These are phyloP conservation scores for Lepidocyrtinus sp. DNA, from an alignment of 2,888 invertebrate genomes.

Conservation along the genomic window DNA sequence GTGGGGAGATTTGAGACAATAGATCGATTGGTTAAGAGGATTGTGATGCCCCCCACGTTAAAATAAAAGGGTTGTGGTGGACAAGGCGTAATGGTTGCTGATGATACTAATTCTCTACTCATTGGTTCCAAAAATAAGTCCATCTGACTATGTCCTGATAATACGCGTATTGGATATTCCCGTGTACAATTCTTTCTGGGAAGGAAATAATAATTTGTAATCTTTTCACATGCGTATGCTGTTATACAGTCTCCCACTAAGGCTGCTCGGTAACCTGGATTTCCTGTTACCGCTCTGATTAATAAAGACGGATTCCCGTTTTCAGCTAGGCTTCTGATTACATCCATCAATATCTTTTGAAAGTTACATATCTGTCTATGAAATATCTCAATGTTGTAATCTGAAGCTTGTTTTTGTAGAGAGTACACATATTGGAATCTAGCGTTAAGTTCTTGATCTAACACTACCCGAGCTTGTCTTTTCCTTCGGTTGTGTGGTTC, in stretches of 20 bases:
- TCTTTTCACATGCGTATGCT: neutral
- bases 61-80: constrained; percentile 13
- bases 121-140: neutral
- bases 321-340: constrained; percentile 21
- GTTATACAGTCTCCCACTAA: neutral
- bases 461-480: neutral
- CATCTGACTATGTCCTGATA: constrained; percentile 3
- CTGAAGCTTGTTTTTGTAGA: neutral
- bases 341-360: neutral
- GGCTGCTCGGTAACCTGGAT: neutral
- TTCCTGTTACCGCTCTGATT: neutral
- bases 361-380: constrained; percentile 16
- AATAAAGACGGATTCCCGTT: neutral
- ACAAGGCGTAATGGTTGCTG: neutral
- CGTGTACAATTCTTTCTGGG: constrained; percentile 3
- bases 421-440: constrained; percentile 9
- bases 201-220: constrained; percentile 14
- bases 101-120: neutral
- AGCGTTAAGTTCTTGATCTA: constrained; percentile 7
- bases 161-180: constrained; percentile 4
- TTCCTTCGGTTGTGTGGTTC: neutral
- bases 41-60: neutral
- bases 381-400: constrained; percentile 16
- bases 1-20: neutral
- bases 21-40: constrained; percentile 12